A percentile compares a stretch with the other conserved stretches of the same genome.
Evolutionary conservation across 37 sponge, comb jelly and placozoan species (phyloP).

Genomic region (Axinella damicornis): DNA sequence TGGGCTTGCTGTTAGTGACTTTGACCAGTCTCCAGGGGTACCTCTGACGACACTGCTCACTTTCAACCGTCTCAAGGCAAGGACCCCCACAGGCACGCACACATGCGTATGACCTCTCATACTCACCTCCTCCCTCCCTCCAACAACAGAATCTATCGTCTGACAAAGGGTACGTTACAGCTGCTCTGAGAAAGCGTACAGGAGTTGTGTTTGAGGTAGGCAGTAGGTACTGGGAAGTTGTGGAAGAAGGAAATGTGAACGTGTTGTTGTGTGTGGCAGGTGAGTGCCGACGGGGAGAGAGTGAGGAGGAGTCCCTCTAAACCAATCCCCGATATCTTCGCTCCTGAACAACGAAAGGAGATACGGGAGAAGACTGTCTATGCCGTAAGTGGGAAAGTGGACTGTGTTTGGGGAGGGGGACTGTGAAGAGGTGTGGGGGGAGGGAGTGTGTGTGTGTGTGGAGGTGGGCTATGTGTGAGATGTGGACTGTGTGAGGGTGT

Average conservation of each 20-base stretch:
- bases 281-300: conserved; percentile 51
- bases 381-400: conserved; percentile 72
- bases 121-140: too few species aligned
- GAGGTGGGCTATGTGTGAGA: too few species aligned
- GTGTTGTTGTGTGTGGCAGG: conserved; percentile 44
- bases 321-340: conserved; percentile 35
- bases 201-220: conserved; percentile 69
- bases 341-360: conserved; percentile 49
- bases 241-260: too few species aligned
- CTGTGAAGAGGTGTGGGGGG: neutral
- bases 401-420: too few species aligned
- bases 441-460: too few species aligned
- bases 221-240: too few species aligned
- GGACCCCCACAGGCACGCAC: neutral
- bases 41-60: conserved; percentile 67
- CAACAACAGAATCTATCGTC: conserved; percentile 60
- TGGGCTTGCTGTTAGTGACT: neutral
- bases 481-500: too few species aligned
- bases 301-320: conserved; percentile 48
- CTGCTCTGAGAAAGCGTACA: conserved; percentile 70
- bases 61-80: conserved; percentile 88
- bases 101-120: neutral
- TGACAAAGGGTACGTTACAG: conserved; percentile 59
- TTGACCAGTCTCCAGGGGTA: conserved; percentile 60
- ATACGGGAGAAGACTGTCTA: conserved; percentile 66